phyloP scores from a whole-genome alignment of 1,140 invertebrate species.

The Trichoplusia ni region DNA sequence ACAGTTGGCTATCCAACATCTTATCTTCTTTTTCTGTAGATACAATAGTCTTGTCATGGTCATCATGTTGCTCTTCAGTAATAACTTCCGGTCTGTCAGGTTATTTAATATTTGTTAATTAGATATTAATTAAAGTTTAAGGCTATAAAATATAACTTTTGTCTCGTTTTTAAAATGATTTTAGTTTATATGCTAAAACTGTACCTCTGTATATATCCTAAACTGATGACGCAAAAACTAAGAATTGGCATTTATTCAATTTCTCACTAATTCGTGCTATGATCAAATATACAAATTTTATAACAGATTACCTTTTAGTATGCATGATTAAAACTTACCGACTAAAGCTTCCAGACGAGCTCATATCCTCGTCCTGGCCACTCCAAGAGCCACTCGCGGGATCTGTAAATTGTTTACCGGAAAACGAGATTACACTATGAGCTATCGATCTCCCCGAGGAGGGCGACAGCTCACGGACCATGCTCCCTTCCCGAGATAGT shows the following conservation, averaged over 20 bases:
- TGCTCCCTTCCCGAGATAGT: constrained; percentile 68
- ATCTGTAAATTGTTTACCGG: constrained; percentile 82
- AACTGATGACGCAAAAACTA: too few relatives aligned
- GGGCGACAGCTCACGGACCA: constrained; percentile 77
- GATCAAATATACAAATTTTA: too few relatives aligned
- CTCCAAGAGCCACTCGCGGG: constrained; percentile 81
- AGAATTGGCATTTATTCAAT: too few relatives aligned
- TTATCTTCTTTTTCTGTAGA: constrained; percentile 50
- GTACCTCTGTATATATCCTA: too few relatives aligned
- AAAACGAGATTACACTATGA: constrained; percentile 72
- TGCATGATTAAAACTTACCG: constrained; percentile 62
- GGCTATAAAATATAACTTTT: too few relatives aligned
- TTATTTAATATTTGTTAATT: too few relatives aligned
- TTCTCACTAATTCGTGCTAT: too few relatives aligned
- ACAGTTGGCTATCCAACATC: constrained; percentile 63
- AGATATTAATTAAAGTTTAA: too few relatives aligned
- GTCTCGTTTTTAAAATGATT: too few relatives aligned
- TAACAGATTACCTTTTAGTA: too few relatives aligned
- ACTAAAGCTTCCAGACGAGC: constrained; percentile 80
- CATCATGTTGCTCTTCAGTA: constrained; percentile 74
- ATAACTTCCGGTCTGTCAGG: constrained; percentile 79
- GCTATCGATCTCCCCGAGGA: constrained; percentile 78
- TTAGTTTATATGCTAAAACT: too few relatives aligned
- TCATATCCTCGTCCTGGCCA: constrained; percentile 79
- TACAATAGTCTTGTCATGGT: constrained; percentile 58